Evolutionary conservation across 2,797 vertebrate species (phyloP).

Genomic region (Anguilla pacifica): DNA sequence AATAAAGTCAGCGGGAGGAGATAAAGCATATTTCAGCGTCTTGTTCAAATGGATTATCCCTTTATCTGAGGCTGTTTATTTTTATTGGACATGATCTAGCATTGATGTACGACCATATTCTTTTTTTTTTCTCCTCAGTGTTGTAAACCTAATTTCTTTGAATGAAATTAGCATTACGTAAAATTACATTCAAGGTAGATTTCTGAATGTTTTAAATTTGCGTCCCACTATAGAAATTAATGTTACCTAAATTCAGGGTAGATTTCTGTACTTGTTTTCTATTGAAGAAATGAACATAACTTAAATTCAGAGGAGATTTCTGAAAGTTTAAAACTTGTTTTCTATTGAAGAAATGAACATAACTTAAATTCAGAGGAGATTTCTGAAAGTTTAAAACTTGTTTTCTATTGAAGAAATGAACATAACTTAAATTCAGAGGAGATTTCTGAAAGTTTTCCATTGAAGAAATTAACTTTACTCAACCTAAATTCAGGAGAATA

Average conservation of each 20-base stretch:
- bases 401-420: not conserved
- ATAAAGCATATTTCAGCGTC: not conserved
- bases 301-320: not conserved
- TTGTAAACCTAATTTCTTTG: not conserved
- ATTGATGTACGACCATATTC: not conserved
- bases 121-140: not conserved
- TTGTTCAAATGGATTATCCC: constrained; percentile 8
- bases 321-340: not conserved
- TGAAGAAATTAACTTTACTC: not conserved
- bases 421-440: not conserved
- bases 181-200: not conserved
- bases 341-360: not conserved
- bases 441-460: not conserved
- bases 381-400: not conserved
- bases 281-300: not conserved
- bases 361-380: not conserved
- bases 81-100: not conserved
- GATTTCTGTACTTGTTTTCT: not conserved
- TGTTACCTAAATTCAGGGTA: not conserved
- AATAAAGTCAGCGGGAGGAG: not conserved
- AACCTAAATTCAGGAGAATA: not conserved
- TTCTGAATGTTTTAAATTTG: not conserved
- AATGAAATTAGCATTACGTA: not conserved
- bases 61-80: constrained; percentile 8
- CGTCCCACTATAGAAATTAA: not conserved